Evolutionary conservation across 1,140 invertebrate genomes (phyloP), one percentile per base, ranked within the genome.

Genomic region (Listronotus bonariensis): DNA sequence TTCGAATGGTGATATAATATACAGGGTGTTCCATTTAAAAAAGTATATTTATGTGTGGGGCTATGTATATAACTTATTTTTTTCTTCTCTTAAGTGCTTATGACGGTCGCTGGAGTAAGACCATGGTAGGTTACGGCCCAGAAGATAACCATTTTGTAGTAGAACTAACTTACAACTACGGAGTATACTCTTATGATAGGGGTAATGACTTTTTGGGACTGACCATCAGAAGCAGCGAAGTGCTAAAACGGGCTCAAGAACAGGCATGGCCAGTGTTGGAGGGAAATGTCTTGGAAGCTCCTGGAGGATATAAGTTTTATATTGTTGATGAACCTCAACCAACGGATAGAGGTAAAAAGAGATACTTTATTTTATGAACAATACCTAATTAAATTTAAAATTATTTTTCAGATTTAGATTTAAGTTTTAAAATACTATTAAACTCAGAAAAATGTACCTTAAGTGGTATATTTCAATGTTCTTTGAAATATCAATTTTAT

Each of bases 141-240:
- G 97, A 99, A 82, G 92, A 96, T 73, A 85, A 86, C 52, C 92
- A 98, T 80, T 99, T 99, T 86, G 96, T 97, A 5, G 83, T 98
- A 34, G 97, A 99, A 80, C 81, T 99, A 6, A 99, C 96, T 14
- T 99, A 99, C 75, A 99, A 99, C 76, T 99, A 99, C 83, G 94
- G 93, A 17, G 87, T 99, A 17, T 87, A 88, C 68, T 80, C 83
- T 58, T 99, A 99, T 76, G 87, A 92, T 68, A 77, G 84, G 66
- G 86, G 95, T 52, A 97, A 97, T 83, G 96, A 97, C 80, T 97
- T 96, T n/a, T 80, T 86, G 54, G 92, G 93, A 14, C 88, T 98
- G 10, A 93, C 91, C 18, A 89, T 98, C 40, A 83, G 88, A 74
- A 95, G 92, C 0, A 88, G 85, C 58, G 87, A 91, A 75, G 84